A percentile compares a stretch with the other conserved stretches of the same genome.
Conservation (phyloP, 2,888 invertebrate species). For the Linyphia triangularis region DNA sequence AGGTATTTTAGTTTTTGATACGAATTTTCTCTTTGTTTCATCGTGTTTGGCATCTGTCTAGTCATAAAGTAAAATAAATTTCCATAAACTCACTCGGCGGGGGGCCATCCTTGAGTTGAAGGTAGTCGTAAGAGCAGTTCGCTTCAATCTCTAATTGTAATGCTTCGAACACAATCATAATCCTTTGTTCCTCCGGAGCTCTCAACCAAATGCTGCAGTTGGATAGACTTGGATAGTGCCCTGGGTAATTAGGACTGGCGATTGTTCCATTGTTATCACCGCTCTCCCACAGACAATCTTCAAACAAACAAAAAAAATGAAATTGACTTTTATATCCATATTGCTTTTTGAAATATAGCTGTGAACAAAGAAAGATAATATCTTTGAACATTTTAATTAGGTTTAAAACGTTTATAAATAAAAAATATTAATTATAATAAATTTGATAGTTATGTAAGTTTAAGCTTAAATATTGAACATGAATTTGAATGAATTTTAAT, state of each 20-base stretch:
- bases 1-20: background rate
- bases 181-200: conserved; percentile 73
- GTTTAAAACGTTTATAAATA: background rate
- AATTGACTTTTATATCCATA: background rate
- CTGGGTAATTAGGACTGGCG: conserved; percentile 77
- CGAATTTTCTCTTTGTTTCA: background rate
- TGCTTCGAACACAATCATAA: conserved; percentile 76
- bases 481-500: too few species aligned
- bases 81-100: conserved; percentile 53
- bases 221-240: conserved; percentile 74
- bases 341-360: too few species aligned
- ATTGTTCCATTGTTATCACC: conserved; percentile 75
- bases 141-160: conserved; percentile 76
- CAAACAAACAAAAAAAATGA: background rate
- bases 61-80: background rate
- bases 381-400: too few species aligned
- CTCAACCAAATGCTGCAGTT: conserved; percentile 76
- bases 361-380: too few species aligned
- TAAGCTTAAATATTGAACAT: too few species aligned
- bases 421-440: background rate
- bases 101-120: conserved; percentile 75
- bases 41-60: background rate
- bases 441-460: too few species aligned
- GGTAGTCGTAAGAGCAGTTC: conserved; percentile 75
- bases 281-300: conserved; percentile 76